Percentiles rank a stretch among this genome's conserved stretches.
phyloP scores from a whole-genome alignment of 2,888 invertebrate genomes.

The Drosophila glabriapex region DNA sequence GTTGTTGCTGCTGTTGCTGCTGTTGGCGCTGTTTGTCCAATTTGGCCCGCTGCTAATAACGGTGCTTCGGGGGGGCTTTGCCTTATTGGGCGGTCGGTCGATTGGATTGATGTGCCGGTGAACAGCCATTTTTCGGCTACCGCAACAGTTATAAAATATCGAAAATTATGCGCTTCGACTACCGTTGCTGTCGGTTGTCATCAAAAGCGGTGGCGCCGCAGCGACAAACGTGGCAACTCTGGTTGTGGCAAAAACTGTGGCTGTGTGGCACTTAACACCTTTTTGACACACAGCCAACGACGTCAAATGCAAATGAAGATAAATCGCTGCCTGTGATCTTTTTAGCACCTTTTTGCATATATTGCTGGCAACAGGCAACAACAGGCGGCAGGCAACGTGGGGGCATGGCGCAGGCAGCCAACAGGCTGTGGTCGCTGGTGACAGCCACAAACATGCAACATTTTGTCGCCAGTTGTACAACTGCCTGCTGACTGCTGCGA shows the following conservation, averaged over 20 bases:
- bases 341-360: slow-evolving; percentile 82
- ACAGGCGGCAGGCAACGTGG: slow-evolving; percentile 28
- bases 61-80: slow-evolving; percentile 60
- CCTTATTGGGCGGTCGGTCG: slow-evolving; percentile 68
- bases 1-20: slow-evolving; percentile 5
- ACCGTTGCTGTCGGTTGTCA: slow-evolving; percentile 67
- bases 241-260: slow-evolving; percentile 19
- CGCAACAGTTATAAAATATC: slow-evolving; percentile 73
- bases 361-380: slow-evolving; percentile 53
- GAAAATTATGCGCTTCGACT: slow-evolving; percentile 78
- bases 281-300: slow-evolving; percentile 79
- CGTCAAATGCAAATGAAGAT: slow-evolving; percentile 83
- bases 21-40: slow-evolving; percentile 47
- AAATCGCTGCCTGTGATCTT: slow-evolving; percentile 82
- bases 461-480: slow-evolving; percentile 79
- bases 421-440: slow-evolving; percentile 54
- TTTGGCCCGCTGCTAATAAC: slow-evolving; percentile 73
- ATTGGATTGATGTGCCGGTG: slow-evolving; percentile 71
- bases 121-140: slow-evolving; percentile 52
- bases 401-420: slow-evolving; percentile 31
- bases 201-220: slow-evolving; percentile 73
- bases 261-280: slow-evolving; percentile 77
- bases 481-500: slow-evolving; percentile 36
- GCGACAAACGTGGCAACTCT: slow-evolving; percentile 32
- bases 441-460: slow-evolving; percentile 81